A percentile compares a stretch with the other conserved stretches of the same genome.
Conservation (phyloP, 2,113 vertebrate species). For the Vulpes ferrilata region DNA sequence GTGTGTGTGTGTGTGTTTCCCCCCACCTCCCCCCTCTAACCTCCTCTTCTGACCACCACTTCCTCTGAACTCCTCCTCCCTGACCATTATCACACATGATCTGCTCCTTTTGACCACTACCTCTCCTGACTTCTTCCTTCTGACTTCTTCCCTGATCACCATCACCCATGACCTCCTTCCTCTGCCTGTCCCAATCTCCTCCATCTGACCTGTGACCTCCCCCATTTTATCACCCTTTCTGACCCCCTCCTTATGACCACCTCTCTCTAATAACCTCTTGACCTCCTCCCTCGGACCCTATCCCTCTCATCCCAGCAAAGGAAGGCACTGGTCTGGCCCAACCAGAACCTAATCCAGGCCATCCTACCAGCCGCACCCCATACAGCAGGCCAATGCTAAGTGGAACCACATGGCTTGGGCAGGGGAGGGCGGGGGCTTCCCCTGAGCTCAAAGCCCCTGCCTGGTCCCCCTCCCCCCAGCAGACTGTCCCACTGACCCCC, state of each 20-base stretch:
- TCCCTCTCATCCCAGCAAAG: background rate
- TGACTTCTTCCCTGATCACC: background rate
- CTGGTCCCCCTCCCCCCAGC: background rate
- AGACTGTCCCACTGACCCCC: constrained; percentile 77
- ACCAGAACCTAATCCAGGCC: background rate
- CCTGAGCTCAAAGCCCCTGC: constrained; percentile 17
- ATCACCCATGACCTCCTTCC: background rate
- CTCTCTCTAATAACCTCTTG: constrained; percentile 37
- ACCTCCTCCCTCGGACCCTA: constrained; percentile 11
- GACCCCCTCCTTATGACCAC: background rate
- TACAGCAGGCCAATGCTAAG: constrained; percentile 48
- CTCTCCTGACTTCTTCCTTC: background rate
- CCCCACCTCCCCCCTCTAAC: background rate
- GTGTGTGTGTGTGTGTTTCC: background rate
- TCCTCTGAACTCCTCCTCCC: constrained; percentile 39
- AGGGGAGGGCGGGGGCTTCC: background rate
- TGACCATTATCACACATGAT: background rate
- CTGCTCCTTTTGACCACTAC: background rate
- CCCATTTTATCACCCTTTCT: background rate
- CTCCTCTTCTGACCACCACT: background rate
- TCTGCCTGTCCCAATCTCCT: background rate
- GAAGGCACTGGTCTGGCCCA: background rate
- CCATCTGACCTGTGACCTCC: background rate
- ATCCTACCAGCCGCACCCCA: constrained; percentile 46
- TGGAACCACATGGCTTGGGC: constrained; percentile 77